Conservation (phyloP, 1,140 invertebrate species). For the Conopomorpha cramerella region DNA sequence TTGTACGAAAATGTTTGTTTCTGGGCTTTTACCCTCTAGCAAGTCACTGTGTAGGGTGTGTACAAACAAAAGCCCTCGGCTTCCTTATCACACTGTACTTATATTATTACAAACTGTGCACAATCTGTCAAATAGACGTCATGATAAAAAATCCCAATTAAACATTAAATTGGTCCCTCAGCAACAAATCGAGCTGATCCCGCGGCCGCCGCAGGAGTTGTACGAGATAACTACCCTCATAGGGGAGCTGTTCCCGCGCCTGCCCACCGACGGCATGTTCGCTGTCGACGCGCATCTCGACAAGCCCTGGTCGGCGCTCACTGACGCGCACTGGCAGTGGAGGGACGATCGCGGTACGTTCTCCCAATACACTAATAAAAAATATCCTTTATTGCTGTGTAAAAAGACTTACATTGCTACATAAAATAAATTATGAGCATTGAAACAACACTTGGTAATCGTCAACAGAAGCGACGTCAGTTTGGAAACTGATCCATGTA, state of each 20-base stretch:
- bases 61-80: not conserved
- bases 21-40: not conserved
- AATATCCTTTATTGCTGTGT: not conserved
- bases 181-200: slow-evolving; percentile 79
- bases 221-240: slow-evolving; percentile 96
- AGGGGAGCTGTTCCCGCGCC: slow-evolving; percentile 92
- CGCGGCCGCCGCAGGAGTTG: slow-evolving; percentile 91
- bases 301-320: slow-evolving; percentile 71
- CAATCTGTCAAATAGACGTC: too few species aligned
- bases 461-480: too few species aligned
- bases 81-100: not conserved
- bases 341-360: slow-evolving; percentile 86
- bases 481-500: too few species aligned
- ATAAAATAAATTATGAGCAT: not conserved
- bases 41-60: not conserved
- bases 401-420: too few species aligned
- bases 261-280: slow-evolving; percentile 94
- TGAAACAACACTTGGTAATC: too few species aligned
- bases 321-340: slow-evolving; percentile 94
- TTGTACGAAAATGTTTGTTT: not conserved
- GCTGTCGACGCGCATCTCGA: slow-evolving; percentile 86
- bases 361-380: not conserved
- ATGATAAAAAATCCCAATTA: too few species aligned
- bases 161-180: too few species aligned
- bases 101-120: not conserved